Conservation (phyloP, 2,888 invertebrate genomes). For the Horisme vitalbata region DNA sequence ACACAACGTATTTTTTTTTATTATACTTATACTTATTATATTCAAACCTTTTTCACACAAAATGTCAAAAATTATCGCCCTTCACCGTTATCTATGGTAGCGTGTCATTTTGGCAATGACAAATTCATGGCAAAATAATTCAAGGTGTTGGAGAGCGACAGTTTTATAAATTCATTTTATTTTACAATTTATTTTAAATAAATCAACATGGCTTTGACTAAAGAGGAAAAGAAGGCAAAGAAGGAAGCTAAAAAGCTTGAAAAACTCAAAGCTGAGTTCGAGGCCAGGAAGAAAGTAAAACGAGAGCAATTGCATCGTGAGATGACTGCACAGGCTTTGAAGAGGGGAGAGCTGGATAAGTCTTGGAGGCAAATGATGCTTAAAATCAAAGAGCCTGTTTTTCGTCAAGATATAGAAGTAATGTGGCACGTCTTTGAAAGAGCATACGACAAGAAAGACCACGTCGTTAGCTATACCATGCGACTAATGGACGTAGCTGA, state of each 20-base stretch:
- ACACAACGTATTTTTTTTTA: no score
- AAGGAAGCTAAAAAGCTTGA: slow-evolving; percentile 63
- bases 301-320: slow-evolving; percentile 63
- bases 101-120: slow-evolving; percentile 13
- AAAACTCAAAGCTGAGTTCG: slow-evolving; percentile 53
- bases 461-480: slow-evolving; percentile 79
- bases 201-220: slow-evolving; percentile 53
- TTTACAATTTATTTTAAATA: slow-evolving; percentile 15
- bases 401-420: slow-evolving; percentile 64
- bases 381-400: slow-evolving; percentile 69
- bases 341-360: slow-evolving; percentile 57
- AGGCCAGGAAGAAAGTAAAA: slow-evolving; percentile 53
- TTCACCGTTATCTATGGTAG: slow-evolving; percentile 2
- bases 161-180: slow-evolving; percentile 18
- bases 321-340: slow-evolving; percentile 54
- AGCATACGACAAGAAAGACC: slow-evolving; percentile 82
- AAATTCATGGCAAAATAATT: slow-evolving; percentile 10
- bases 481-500: slow-evolving; percentile 84
- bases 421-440: slow-evolving; percentile 80
- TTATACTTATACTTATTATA: slow-evolving; percentile 2
- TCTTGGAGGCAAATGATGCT: slow-evolving; percentile 66
- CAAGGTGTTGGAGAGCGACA: not conserved
- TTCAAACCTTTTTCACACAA: slow-evolving; percentile 3
- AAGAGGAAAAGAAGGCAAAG: slow-evolving; percentile 64
- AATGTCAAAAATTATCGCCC: slow-evolving; percentile 3